Evolutionary conservation across 2,797 vertebrate genomes (phyloP).

Genomic region (Phrynocephalus forsythii): DNA sequence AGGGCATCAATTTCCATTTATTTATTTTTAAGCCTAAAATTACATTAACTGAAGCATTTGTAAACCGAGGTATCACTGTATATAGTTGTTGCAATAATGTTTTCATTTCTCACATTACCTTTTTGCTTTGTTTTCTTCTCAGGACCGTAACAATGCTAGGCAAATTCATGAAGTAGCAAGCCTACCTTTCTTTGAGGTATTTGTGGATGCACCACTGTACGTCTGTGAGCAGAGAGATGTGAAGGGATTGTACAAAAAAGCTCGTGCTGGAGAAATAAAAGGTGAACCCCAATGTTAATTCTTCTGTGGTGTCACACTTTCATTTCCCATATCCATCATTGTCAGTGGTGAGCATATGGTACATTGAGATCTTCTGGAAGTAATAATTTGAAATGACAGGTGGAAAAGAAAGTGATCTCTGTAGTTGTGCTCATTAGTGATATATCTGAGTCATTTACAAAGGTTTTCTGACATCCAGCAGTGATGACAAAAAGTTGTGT

Average conservation of each 20-base stretch:
- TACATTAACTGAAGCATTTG: too few relatives aligned
- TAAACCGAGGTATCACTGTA: background rate
- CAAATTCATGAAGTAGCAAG: conserved; percentile 94
- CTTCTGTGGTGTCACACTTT: conserved; percentile 1
- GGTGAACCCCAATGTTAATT: conserved; percentile 76
- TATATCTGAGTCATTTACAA: background rate
- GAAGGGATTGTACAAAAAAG: conserved; percentile 97
- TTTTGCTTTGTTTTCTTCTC: background rate
- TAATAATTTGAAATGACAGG: too few relatives aligned
- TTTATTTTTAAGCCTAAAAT: too few relatives aligned
- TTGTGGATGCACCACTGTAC: conserved; percentile 95
- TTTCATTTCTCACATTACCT: conserved; percentile 15
- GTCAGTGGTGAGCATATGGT: too few relatives aligned
- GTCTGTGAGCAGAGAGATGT: conserved; percentile 97
- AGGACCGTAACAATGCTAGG: conserved; percentile 96
- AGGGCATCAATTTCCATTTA: too few relatives aligned
- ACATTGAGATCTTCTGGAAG: background rate
- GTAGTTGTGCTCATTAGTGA: too few relatives aligned
- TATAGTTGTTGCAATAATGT: background rate
- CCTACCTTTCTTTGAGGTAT: conserved; percentile 97
- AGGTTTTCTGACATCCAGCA: background rate
- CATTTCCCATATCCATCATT: background rate
- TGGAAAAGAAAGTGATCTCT: too few relatives aligned
- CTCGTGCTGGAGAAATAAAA: conserved; percentile 97
- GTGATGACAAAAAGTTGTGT: background rate